These are phyloP conservation scores for Nansenia antarctica DNA, from an alignment of 2,113 vertebrate genomes.

Conservation along the genomic window DNA sequence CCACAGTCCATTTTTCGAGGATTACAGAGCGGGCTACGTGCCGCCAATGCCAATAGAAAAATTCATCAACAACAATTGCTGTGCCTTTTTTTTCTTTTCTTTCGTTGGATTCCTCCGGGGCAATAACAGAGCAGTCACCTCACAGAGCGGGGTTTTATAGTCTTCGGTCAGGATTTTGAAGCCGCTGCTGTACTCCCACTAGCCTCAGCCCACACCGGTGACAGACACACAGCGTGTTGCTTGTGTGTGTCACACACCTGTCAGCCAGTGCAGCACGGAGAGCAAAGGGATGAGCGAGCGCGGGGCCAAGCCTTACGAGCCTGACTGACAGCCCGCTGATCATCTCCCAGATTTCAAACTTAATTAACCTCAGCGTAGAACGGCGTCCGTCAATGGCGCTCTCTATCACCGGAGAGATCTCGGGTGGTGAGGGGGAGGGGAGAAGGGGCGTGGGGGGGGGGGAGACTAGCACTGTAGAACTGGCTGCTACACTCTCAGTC, in stretches of 20 bases:
- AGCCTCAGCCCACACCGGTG: not conserved
- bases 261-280: constrained; percentile 3
- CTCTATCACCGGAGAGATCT: constrained; percentile 56
- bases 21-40: constrained; percentile 43
- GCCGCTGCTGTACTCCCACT: constrained; percentile 9
- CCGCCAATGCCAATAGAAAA: constrained; percentile 40
- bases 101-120: constrained; percentile 30
- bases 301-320: not conserved
- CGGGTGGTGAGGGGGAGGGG: constrained; percentile 26
- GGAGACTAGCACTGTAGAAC: not conserved
- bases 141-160: constrained; percentile 3
- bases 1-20: constrained; percentile 47
- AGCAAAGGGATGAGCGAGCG: not conserved
- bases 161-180: constrained; percentile 17
- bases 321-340: constrained; percentile 68
- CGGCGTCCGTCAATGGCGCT: constrained; percentile 37
- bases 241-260: constrained; percentile 11
- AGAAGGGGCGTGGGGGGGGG: not conserved
- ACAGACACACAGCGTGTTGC: not conserved
- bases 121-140: constrained; percentile 47
- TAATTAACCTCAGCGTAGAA: constrained; percentile 69
- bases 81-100: constrained; percentile 17
- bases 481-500: not conserved
- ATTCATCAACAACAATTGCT: constrained; percentile 38
- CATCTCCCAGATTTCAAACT: constrained; percentile 72